Evolutionary conservation across 2,888 invertebrate species (phyloP).

Genomic region (Petrolisthes manimaculis): DNA sequence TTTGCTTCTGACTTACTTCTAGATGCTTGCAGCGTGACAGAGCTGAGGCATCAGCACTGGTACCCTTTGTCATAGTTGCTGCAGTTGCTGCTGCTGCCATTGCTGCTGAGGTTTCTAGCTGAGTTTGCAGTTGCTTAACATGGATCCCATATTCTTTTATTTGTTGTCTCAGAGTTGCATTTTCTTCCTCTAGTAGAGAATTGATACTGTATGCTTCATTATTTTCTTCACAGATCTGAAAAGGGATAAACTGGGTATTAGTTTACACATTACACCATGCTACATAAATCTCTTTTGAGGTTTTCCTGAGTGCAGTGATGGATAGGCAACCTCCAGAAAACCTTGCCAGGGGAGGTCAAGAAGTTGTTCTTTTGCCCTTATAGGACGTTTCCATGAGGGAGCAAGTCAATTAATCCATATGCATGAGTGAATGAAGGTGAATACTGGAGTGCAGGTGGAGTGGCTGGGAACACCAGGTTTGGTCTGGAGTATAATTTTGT

Average conservation of each 20-base stretch:
- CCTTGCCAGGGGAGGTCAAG: too few relatives aligned
- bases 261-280: neutral
- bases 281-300: neutral
- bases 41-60: slow-evolving; percentile 14
- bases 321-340: neutral
- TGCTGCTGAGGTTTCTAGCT: slow-evolving; percentile 32
- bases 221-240: slow-evolving; percentile 23
- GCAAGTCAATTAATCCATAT: too few relatives aligned
- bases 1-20: slow-evolving; percentile 29
- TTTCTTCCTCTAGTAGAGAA: slow-evolving; percentile 32
- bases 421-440: too few relatives aligned
- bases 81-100: slow-evolving; percentile 28
- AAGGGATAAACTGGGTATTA: neutral
- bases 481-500: too few relatives aligned
- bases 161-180: slow-evolving; percentile 28
- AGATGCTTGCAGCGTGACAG: slow-evolving; percentile 31
- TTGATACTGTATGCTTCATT: slow-evolving; percentile 11
- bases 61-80: slow-evolving; percentile 13
- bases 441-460: too few relatives aligned
- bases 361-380: too few relatives aligned
- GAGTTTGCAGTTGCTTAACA: slow-evolving; percentile 34
- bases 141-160: slow-evolving; percentile 35
- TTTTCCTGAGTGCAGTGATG: too few relatives aligned
- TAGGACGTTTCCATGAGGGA: too few relatives aligned
- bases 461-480: too few relatives aligned